Evolutionary conservation across 2,888 invertebrate species (phyloP), one percentile per base, ranked within the genome.

Genomic region (Eueremaeus valkanovi): DNA sequence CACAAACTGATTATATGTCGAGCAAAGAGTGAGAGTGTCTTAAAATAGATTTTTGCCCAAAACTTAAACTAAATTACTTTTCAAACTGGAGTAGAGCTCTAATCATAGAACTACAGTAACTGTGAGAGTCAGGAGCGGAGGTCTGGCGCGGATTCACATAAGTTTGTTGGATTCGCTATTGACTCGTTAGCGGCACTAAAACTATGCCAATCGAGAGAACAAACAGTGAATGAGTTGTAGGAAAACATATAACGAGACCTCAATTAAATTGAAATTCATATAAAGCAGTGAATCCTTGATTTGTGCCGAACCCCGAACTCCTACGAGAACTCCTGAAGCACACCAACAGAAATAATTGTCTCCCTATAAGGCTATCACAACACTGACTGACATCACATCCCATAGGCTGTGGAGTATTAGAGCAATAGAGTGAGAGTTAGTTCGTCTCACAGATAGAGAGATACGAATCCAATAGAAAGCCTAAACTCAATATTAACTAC

Each of bases 201-300:
- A 55, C 24, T 55, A 55, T 55, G 55, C 55, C 55, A 55, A 11
- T 55, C 21, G n/a, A n/a, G n/a, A n/a, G n/a, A n/a, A n/a, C n/a
- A 55, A 27, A 55, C 9, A n/a, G 21, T 27, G 55, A 27, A 55
- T 55, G 9, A 21, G n/a, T 55, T 24, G 16, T 24, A 61, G 13
- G 5, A 29, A 29, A 13, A 27, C 31, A 61, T 29, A 61, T 13
- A 16, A 29, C 1, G 29, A 61, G 61, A 29, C 33, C 61, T 61
- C 61, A 61, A 61, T 61, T 61, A 61, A n/a, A 61, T 31, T n/a
- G n/a, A n/a, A 61, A 61, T 18, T 61, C 29, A 33, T 33, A 61
- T 61, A 61, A 29, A 61, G 33, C 61, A 51, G 51, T 3, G 51
- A 51, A 61, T 61, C 61, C 61, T 61, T 61, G 61, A 61, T 61